Percentiles rank a stretch among this genome's conserved stretches.
These are phyloP conservation scores for Heliconius cydno DNA, from an alignment of 2,888 invertebrate species.

Conservation along the genomic window DNA sequence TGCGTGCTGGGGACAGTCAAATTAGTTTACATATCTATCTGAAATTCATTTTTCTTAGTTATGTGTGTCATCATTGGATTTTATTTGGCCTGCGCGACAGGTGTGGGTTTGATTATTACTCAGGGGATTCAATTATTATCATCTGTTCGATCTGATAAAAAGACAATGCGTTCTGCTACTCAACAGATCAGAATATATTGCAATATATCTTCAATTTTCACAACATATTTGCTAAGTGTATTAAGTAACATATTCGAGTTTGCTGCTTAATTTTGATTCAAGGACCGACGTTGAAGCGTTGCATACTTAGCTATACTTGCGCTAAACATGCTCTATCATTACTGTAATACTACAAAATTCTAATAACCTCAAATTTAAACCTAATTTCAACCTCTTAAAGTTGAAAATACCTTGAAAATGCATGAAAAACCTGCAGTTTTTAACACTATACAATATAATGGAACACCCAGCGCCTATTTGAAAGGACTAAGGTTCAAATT, in stretches of 20 bases:
- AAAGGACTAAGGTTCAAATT: conserved; percentile 46
- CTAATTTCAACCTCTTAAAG: background rate
- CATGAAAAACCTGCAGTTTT: conserved; percentile 46
- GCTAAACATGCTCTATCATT: conserved; percentile 46
- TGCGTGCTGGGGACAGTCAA: conserved; percentile 35
- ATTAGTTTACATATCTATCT: background rate
- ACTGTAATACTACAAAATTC: conserved; percentile 42
- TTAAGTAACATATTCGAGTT: conserved; percentile 24
- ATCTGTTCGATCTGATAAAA: too few relatives aligned
- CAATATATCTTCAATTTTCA: background rate
- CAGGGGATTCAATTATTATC: too few relatives aligned
- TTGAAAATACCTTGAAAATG: conserved; percentile 13
- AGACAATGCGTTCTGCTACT: too few relatives aligned
- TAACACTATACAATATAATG: conserved; percentile 30
- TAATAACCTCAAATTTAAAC: conserved; percentile 21
- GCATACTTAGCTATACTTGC: conserved; percentile 45
- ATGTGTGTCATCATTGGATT: background rate
- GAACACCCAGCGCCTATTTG: conserved; percentile 32
- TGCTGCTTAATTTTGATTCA: conserved; percentile 42
- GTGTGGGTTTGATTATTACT: too few relatives aligned
- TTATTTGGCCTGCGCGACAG: too few relatives aligned
- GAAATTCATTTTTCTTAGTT: background rate
- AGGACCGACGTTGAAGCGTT: conserved; percentile 36
- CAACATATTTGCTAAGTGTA: conserved; percentile 10
- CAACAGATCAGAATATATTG: background rate